phyloP scores from a whole-genome alignment of 2,113 vertebrate genomes.

The Todiramphus saurophagus region DNA sequence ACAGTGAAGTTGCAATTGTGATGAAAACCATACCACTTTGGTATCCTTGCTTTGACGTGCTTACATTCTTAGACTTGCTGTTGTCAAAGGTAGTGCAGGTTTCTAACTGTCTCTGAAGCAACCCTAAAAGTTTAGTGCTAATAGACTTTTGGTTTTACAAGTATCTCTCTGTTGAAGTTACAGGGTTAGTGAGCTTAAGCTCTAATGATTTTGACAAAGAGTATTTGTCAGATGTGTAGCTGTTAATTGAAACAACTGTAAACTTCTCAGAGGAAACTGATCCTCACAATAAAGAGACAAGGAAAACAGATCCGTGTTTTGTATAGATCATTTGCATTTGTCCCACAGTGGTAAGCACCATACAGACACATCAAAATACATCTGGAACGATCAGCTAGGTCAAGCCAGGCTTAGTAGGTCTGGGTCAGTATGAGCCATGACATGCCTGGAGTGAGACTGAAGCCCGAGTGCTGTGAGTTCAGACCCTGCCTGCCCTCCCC shows the following conservation, averaged over 20 bases:
- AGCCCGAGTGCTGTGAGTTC: background rate
- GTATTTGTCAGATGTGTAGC: background rate
- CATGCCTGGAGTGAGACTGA: background rate
- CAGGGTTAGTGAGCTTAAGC: background rate
- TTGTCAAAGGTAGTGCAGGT: slow-evolving; percentile 1
- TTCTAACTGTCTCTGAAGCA: slow-evolving; percentile 9
- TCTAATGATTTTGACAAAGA: background rate
- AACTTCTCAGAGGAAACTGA: background rate
- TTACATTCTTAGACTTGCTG: slow-evolving; percentile 21
- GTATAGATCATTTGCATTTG: slow-evolving; percentile 14
- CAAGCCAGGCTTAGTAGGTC: slow-evolving; percentile 40
- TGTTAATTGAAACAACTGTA: background rate
- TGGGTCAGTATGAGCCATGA: background rate
- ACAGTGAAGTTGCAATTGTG: background rate
- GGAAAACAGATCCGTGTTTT: background rate
- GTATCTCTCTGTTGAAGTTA: background rate
- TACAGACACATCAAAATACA: background rate
- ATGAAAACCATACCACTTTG: slow-evolving; percentile 8
- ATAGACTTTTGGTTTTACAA: background rate
- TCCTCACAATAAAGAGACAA: rapidly evolving
- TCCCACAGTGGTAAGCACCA: background rate
- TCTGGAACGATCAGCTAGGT: slow-evolving; percentile 19
- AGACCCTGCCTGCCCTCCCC: background rate
- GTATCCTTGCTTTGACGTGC: slow-evolving; percentile 14
- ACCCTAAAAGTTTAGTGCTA: background rate